phyloP scores from a whole-genome alignment of 2,888 invertebrate genomes.

The Ichneumon xanthorius region DNA sequence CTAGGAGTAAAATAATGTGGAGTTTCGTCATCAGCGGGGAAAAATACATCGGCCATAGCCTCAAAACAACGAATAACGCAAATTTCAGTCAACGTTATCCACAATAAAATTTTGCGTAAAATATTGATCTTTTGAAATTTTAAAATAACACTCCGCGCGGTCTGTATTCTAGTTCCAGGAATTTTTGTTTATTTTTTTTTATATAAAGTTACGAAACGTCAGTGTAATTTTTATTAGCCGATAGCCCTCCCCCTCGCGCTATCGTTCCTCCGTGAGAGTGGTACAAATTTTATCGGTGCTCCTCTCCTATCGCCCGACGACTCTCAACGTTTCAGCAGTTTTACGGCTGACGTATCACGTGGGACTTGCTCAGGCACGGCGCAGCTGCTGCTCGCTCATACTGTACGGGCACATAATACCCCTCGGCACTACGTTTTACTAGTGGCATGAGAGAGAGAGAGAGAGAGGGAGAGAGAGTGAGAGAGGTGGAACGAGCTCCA shows the following conservation, averaged over 20 bases:
- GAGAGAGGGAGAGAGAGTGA: slow-evolving; percentile 63
- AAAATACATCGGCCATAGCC: too few relatives aligned
- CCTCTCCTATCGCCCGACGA: slow-evolving; percentile 50
- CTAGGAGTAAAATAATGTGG: too few relatives aligned
- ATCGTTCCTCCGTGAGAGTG: slow-evolving; percentile 25
- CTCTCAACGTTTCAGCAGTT: slow-evolving; percentile 62
- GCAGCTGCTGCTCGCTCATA: slow-evolving; percentile 67
- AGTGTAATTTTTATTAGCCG: slow-evolving; percentile 4
- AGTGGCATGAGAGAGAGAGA: slow-evolving; percentile 18
- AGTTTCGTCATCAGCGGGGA: too few relatives aligned
- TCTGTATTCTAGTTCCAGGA: too few relatives aligned
- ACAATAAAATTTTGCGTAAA: too few relatives aligned
- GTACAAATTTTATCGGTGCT: slow-evolving; percentile 49
- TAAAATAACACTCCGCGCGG: too few relatives aligned
- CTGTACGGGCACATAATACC: slow-evolving; percentile 34
- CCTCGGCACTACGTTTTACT: slow-evolving; percentile 36
- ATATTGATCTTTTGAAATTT: too few relatives aligned
- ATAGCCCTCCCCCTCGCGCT: neutral
- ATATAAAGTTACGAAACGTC: neutral
- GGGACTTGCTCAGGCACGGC: slow-evolving; percentile 74
- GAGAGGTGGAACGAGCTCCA: slow-evolving; percentile 69
- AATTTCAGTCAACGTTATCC: too few relatives aligned
- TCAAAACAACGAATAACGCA: too few relatives aligned
- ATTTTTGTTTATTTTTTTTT: too few relatives aligned
- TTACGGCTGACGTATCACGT: slow-evolving; percentile 76